Evolutionary conservation across 2,113 vertebrate species (phyloP), one percentile per base, ranked within the genome.

Genomic region (Eublepharis macularius): DNA sequence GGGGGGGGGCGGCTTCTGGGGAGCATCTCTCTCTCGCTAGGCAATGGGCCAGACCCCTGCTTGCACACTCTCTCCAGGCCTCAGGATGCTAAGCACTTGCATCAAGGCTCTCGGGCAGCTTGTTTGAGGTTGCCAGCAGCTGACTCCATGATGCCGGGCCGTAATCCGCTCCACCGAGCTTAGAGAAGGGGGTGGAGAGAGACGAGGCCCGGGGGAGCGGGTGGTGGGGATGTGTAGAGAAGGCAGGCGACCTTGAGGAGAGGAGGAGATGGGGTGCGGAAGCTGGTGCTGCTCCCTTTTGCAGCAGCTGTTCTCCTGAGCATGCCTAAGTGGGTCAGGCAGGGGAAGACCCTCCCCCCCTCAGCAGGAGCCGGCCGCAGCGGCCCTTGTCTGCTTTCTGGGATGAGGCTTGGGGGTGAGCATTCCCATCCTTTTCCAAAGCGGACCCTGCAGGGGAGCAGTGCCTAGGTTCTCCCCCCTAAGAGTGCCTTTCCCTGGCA

Each of bases 381-480:
- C n/a, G n/a, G n/a, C n/a, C 9, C 4, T 2, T 47, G 2, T 17
- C 26, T 72, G 24, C 43, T 72, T 84, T 7, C 0, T 21, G 66
- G 63, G 32, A 26, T 6, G 26, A 26, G 29, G 10, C 26, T 68
- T 74, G 66, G 16, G 72, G 77, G 12, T 36, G 63, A 75, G 51
- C 47, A 68, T 0, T 0, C 68, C 79, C 36, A 1, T 78, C 45
- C 4, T 36, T 34, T 69, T 16, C 19, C 6, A 43, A 21, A 24
- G 9, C 47, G 0, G 3, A 19, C 63, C 85, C 47, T 45, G 63
- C 65, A 69, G 26, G 39, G 87, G 14, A 54, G 51, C 4, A 87
- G 81, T 75, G 91, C 82, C 83, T 14, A 80, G 87, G 76, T 76
- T 63, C 41, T 51, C 43, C 2, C 84, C n/a, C 83, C 41, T 47